Percentiles rank a stretch among this genome's conserved stretches.
phyloP scores from a whole-genome alignment of 2,888 invertebrate species.

The Drosophila bunnanda region DNA sequence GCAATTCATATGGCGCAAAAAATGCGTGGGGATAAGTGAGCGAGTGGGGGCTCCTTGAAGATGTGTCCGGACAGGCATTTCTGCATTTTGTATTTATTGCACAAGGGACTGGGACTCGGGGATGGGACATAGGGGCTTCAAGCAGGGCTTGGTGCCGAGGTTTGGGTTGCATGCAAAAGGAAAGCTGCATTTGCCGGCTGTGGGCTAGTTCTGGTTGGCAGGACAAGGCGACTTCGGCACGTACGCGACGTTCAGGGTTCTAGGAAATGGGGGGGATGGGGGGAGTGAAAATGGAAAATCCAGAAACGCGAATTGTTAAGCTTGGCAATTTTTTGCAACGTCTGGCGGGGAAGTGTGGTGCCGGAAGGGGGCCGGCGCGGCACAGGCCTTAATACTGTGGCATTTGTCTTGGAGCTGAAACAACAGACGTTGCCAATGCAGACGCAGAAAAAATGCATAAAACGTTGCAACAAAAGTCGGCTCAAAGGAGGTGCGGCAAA shows the following conservation, averaged over 20 bases:
- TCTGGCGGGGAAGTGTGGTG: constrained; percentile 42
- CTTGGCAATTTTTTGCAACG: constrained; percentile 72
- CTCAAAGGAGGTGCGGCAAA: constrained; percentile 30
- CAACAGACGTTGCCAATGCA: constrained; percentile 71
- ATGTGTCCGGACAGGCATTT: constrained; percentile 63
- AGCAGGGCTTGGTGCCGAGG: constrained; percentile 1
- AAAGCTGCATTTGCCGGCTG: constrained; percentile 67
- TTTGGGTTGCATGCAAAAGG: constrained; percentile 36
- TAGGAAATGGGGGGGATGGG: neutral
- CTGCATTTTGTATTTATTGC: constrained; percentile 80
- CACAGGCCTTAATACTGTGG: constrained; percentile 73
- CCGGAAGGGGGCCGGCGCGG: constrained; percentile 36
- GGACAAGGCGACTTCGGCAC: constrained; percentile 75
- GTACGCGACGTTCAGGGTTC: constrained; percentile 40
- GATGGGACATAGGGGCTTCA: neutral
- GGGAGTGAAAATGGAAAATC: constrained; percentile 51
- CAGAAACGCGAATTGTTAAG: constrained; percentile 75
- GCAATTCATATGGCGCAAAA: constrained; percentile 47
- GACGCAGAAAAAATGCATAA: constrained; percentile 78
- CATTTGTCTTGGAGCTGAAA: constrained; percentile 79
- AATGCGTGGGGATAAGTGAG: constrained; percentile 30
- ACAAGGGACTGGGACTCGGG: constrained; percentile 20
- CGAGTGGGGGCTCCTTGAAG: constrained; percentile 64
- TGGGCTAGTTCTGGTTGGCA: constrained; percentile 44
- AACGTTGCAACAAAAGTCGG: constrained; percentile 75